phyloP scores from a whole-genome alignment of 2,113 vertebrate species.

The Dendrocopos noguchii region DNA sequence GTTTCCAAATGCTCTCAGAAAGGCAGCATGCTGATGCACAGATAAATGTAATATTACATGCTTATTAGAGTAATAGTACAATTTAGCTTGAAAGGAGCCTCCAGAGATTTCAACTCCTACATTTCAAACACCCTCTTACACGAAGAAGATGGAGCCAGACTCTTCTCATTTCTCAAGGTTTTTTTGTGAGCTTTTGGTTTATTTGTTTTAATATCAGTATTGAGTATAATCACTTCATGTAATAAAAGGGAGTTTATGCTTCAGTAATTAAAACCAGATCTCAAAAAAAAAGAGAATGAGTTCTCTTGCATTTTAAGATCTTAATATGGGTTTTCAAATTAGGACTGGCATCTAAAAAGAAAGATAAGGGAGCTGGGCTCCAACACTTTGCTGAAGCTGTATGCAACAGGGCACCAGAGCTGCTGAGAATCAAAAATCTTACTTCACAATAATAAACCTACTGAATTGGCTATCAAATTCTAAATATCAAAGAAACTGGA shows the following conservation, averaged over 20 bases:
- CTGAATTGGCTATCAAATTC: background rate
- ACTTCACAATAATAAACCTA: background rate
- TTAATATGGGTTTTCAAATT: background rate
- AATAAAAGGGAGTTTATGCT: background rate
- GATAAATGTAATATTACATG: background rate
- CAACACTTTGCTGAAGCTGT: background rate
- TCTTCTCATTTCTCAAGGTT: background rate
- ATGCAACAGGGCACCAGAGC: background rate
- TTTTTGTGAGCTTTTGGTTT: background rate
- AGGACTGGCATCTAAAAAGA: background rate
- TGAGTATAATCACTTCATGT: background rate
- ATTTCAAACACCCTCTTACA: background rate
- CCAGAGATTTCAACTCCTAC: background rate
- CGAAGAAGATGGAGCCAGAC: background rate
- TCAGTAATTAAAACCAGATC: background rate
- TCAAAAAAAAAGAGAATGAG: background rate
- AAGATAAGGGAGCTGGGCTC: background rate
- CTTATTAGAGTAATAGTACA: background rate
- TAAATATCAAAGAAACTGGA: background rate
- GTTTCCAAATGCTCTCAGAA: background rate
- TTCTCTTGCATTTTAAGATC: background rate
- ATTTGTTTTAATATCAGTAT: background rate
- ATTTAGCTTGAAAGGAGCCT: background rate
- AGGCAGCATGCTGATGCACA: background rate
- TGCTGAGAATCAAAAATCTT: background rate